A percentile compares a stretch with the other conserved stretches of the same genome.
Evolutionary conservation across 1,140 invertebrate genomes (phyloP).

Genomic region (Calephelis virginiensis): DNA sequence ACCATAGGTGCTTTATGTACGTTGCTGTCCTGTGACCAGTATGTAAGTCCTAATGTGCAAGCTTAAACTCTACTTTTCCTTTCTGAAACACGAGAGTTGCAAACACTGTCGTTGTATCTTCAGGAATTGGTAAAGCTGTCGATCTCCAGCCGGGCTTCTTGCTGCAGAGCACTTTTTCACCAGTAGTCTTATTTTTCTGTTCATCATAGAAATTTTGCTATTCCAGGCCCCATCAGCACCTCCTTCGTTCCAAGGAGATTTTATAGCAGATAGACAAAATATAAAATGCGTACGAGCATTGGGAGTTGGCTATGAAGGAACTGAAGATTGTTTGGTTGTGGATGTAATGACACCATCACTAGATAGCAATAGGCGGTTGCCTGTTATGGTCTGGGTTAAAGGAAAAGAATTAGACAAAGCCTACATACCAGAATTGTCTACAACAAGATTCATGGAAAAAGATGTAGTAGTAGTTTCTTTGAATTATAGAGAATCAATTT

Average conservation of each 20-base stretch:
- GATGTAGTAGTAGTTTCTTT: conserved; percentile 53
- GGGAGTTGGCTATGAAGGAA: conserved; percentile 57
- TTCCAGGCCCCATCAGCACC: conserved; percentile 59
- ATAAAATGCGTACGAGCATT: conserved; percentile 57
- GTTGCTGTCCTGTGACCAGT: too few relatives aligned
- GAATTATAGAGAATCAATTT: conserved; percentile 61
- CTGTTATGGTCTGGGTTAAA: conserved; percentile 71
- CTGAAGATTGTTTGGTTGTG: conserved; percentile 60
- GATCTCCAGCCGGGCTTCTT: too few relatives aligned
- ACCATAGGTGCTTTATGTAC: too few relatives aligned
- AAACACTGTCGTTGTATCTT: too few relatives aligned
- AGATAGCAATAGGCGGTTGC: conserved; percentile 31
- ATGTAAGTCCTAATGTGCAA: too few relatives aligned
- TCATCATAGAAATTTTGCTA: conserved; percentile 12
- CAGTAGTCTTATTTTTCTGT: background rate
- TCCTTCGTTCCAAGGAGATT: conserved; percentile 46
- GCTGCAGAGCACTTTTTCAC: too few relatives aligned
- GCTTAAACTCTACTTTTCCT: too few relatives aligned
- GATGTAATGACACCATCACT: conserved; percentile 52
- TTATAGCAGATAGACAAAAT: conserved; percentile 48
- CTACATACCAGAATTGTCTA: conserved; percentile 43
- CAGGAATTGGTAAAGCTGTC: too few relatives aligned
- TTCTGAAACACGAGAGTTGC: too few relatives aligned
- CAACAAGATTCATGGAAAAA: conserved; percentile 51
- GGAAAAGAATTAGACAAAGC: conserved; percentile 56